Evolutionary conservation across 2,888 invertebrate genomes (phyloP).

Genomic region (Agapostemon virescens): DNA sequence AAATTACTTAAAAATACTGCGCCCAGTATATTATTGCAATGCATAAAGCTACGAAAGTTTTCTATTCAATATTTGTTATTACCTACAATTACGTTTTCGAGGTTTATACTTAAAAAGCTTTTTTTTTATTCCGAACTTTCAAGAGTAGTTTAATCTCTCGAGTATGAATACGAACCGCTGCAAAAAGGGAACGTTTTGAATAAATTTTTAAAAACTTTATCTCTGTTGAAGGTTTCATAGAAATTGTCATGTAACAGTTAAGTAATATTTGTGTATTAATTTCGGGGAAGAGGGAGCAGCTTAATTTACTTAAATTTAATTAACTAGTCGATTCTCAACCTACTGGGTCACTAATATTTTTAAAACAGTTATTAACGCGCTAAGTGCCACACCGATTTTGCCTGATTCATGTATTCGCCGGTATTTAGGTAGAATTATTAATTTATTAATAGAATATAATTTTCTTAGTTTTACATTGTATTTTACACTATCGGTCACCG

Average conservation of each 20-base stretch:
- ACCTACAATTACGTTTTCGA: background rate
- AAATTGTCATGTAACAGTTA: background rate
- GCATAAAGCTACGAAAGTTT: background rate
- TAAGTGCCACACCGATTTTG: too few species aligned
- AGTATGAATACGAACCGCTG: background rate
- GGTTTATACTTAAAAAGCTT: background rate
- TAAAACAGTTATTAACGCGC: too few species aligned
- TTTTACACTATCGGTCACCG: too few species aligned
- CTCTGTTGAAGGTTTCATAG: background rate
- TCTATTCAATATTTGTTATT: background rate
- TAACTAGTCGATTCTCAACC: too few species aligned
- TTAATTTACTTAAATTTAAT: background rate
- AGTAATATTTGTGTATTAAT: background rate
- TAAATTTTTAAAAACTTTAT: background rate
- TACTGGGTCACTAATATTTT: too few species aligned
- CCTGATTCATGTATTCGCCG: too few species aligned
- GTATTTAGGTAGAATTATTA: too few species aligned
- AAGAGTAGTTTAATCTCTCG: background rate
- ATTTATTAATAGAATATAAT: too few species aligned
- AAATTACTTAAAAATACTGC: background rate
- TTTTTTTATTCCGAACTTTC: background rate
- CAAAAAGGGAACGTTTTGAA: background rate
- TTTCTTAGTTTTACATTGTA: too few species aligned
- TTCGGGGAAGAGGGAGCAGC: too few species aligned
- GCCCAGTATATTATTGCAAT: background rate